Percentiles rank a stretch among this genome's conserved stretches.
Conservation (phyloP, 23 tunicate genomes). For the Styela clava region DNA sequence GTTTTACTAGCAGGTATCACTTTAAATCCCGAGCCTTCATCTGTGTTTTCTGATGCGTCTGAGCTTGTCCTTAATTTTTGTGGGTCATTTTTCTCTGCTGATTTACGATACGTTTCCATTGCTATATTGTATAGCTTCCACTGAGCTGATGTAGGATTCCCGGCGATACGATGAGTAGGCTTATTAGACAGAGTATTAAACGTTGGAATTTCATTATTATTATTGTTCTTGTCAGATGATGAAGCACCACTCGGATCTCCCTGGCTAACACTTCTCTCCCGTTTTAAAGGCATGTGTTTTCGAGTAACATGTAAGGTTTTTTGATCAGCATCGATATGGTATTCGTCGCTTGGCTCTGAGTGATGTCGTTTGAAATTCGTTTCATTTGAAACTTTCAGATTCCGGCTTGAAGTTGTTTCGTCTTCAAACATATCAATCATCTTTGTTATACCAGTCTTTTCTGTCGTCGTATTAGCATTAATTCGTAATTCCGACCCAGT, state of each 20-base stretch:
- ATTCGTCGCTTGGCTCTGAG: neutral
- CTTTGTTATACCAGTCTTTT: neutral
- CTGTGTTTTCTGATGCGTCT: neutral
- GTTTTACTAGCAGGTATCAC: neutral
- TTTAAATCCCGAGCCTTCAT: neutral
- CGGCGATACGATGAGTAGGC: constrained; percentile 1
- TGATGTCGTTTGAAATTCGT: neutral
- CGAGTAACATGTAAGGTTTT: neutral
- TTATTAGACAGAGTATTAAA: neutral
- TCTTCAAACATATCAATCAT: neutral
- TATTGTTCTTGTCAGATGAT: constrained; percentile 16
- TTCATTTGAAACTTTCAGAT: neutral
- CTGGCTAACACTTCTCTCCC: constrained; percentile 24
- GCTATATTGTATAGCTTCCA: constrained; percentile 79
- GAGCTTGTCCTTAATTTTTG: neutral
- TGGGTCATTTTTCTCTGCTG: constrained; percentile 33
- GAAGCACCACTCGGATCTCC: neutral
- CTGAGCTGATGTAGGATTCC: constrained; percentile 23
- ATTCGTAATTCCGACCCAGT: neutral
- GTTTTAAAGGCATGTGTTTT: neutral
- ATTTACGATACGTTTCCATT: constrained; percentile 71
- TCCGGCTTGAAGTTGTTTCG: neutral
- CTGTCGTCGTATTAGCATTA: neutral
- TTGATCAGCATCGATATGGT: neutral
- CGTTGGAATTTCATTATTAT: constrained; percentile 1